Evolutionary conservation across 2,888 invertebrate species (phyloP).

Genomic region (Eumerus sabulonum): DNA sequence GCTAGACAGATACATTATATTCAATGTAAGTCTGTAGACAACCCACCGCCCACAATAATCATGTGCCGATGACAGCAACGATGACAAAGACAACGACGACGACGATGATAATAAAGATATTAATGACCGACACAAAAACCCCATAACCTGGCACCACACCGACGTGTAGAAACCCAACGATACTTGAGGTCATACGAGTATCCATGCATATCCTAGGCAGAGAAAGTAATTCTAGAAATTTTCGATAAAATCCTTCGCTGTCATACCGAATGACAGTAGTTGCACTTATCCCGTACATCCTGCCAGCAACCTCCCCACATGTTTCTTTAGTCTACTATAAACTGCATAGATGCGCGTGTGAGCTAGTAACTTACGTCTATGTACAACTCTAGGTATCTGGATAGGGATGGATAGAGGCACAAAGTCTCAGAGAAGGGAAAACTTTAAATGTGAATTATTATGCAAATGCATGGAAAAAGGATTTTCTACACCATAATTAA

Average conservation of each 20-base stretch:
- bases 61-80: conserved; percentile 13
- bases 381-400: not conserved
- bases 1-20: too few relatives aligned
- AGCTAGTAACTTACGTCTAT: conserved; percentile 10
- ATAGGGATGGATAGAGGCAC: not conserved
- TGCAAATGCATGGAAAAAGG: conserved; percentile 67
- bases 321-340: not conserved
- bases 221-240: conserved; percentile 53
- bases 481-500: conserved; percentile 63
- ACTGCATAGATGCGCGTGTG: conserved; percentile 21
- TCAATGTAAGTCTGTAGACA: too few relatives aligned
- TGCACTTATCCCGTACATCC: conserved; percentile 6
- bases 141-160: conserved; percentile 22
- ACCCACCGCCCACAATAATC: not conserved
- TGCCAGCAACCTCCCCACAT: not conserved
- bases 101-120: conserved; percentile 50
- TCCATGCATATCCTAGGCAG: not conserved
- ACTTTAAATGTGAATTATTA: conserved; percentile 63
- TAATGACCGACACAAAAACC: conserved; percentile 50
- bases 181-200: conserved; percentile 8
- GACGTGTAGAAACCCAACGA: not conserved
- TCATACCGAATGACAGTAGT: conserved; percentile 55
- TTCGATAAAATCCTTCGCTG: conserved; percentile 52
- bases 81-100: too few relatives aligned
- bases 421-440: conserved; percentile 18